Evolutionary conservation across 2,888 invertebrate species (phyloP).

Genomic region (Beris morrisii): DNA sequence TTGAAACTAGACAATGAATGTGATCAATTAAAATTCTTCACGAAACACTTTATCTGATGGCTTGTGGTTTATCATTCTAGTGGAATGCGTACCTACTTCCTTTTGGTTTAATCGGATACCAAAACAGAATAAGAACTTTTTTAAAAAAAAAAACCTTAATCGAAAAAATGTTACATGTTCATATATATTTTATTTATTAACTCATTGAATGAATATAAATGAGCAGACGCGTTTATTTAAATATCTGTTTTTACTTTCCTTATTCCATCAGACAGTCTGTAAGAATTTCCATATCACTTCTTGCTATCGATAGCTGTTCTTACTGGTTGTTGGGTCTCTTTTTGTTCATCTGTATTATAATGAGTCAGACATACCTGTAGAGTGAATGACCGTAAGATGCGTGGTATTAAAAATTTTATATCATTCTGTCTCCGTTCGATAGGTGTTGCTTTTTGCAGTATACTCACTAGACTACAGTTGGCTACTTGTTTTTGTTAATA

Average conservation of each 20-base stretch:
- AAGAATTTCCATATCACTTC: slow-evolving; percentile 18
- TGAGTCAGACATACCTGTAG: slow-evolving; percentile 3
- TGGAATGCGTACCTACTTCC: slow-evolving; percentile 9
- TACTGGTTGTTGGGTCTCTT: no score
- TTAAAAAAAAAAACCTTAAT: no score
- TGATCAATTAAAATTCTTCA: no score
- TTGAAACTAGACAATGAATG: no score
- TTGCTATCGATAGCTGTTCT: not conserved
- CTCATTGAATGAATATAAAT: slow-evolving; percentile 13
- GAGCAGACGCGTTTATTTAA: not conserved
- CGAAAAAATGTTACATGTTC: no score
- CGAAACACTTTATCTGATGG: no score
- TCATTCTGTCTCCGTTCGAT: no score
- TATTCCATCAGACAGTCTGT: slow-evolving; percentile 6
- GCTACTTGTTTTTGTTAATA: no score
- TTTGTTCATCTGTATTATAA: slow-evolving; percentile 9
- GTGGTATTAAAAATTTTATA: not conserved
- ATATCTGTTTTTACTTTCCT: slow-evolving; percentile 13
- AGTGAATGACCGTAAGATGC: slow-evolving; percentile 21
- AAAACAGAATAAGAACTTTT: not conserved
- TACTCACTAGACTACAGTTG: no score
- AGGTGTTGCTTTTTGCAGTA: no score
- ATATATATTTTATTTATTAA: no score
- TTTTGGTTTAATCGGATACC: slow-evolving; percentile 10
- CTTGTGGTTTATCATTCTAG: no score